These are phyloP conservation scores for Crocodylus rhombifer DNA, from an alignment of 2,797 vertebrate species.

Conservation along the genomic window DNA sequence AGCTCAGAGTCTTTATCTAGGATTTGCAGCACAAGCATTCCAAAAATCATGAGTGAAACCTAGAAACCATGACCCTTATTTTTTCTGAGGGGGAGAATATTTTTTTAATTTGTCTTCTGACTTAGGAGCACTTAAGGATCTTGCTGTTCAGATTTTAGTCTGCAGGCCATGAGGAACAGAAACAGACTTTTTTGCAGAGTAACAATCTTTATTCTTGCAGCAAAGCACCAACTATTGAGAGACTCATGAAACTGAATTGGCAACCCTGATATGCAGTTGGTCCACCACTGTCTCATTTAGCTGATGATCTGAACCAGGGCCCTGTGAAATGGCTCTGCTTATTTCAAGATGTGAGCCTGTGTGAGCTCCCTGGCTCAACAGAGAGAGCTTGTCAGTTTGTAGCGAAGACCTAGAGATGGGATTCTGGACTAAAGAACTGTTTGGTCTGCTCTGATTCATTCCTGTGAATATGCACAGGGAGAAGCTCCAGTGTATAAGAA, in stretches of 20 bases:
- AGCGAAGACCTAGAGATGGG: constrained; percentile 20
- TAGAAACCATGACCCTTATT: neutral
- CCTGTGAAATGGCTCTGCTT: neutral
- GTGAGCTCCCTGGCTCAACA: neutral
- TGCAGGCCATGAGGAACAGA: neutral
- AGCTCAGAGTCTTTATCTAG: neutral
- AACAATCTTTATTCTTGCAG: neutral
- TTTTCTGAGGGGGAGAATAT: neutral
- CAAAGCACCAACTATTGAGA: neutral
- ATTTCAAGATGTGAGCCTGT: constrained; percentile 9
- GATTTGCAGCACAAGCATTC: neutral
- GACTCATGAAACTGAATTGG: accelerated
- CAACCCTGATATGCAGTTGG: neutral
- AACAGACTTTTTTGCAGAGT: neutral
- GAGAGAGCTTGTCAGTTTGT: constrained; percentile 27
- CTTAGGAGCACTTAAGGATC: neutral
- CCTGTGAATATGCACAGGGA: constrained; percentile 10
- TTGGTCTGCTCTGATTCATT: constrained; percentile 44
- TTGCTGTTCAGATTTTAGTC: neutral
- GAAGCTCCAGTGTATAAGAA: constrained; percentile 1
- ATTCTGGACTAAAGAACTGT: constrained; percentile 40
- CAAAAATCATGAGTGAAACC: neutral
- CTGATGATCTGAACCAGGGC: neutral
- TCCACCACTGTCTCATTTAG: accelerated
- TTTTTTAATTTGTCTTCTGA: neutral